phyloP scores from a whole-genome alignment of 1,140 invertebrate species.

The Ridgeia piscesae region DNA sequence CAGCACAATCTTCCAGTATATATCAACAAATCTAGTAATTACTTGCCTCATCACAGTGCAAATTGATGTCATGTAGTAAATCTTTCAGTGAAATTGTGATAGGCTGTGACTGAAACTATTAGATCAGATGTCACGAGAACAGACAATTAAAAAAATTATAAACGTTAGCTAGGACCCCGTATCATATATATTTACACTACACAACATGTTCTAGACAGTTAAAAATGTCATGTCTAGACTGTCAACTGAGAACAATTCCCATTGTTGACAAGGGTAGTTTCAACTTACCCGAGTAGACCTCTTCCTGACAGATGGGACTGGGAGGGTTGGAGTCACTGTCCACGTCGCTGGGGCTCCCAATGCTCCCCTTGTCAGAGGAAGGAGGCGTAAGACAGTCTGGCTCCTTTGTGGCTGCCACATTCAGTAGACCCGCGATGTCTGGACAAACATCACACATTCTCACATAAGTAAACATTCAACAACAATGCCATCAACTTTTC shows the following conservation, averaged over 20 bases:
- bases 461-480: neutral
- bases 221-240: neutral
- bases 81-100: neutral
- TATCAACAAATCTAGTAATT: too few species aligned
- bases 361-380: neutral
- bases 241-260: neutral
- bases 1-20: too few species aligned
- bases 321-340: slow-evolving; percentile 22
- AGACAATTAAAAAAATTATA: too few species aligned
- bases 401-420: neutral
- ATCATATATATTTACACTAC: neutral
- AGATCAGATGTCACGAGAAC: neutral
- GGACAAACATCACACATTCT: neutral
- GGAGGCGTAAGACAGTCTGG: slow-evolving; percentile 11
- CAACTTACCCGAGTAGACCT: neutral
- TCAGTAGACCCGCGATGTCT: slow-evolving; percentile 1
- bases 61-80: neutral
- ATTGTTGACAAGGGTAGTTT: neutral
- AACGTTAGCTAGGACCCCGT: too few species aligned
- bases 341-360: neutral
- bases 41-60: too few species aligned
- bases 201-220: neutral
- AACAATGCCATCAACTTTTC: too few species aligned
- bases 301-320: slow-evolving; percentile 10
- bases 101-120: neutral